Evolutionary conservation across 2,888 invertebrate genomes (phyloP).

Genomic region (Nymphalis polychloros): DNA sequence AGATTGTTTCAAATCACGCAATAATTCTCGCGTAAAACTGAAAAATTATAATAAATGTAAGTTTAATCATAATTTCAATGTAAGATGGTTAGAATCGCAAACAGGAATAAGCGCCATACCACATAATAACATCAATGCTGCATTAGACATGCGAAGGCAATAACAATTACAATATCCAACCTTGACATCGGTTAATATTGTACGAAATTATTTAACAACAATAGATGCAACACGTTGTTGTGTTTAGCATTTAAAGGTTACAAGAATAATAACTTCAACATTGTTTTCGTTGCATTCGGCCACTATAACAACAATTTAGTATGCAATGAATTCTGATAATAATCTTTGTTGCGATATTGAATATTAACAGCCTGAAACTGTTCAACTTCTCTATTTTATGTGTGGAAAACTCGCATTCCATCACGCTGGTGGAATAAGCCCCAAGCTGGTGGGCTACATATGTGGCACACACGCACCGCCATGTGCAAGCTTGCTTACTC

Average conservation of each 20-base stretch:
- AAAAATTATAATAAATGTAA: neutral
- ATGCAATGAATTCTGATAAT: neutral
- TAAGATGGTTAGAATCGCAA: neutral
- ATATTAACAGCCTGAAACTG: too few species aligned
- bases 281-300: neutral
- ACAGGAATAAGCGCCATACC: neutral
- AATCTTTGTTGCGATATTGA: too few species aligned
- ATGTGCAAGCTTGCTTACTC: too few species aligned
- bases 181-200: conserved; percentile 22
- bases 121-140: neutral
- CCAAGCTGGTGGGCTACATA: too few species aligned
- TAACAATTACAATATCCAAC: conserved; percentile 16
- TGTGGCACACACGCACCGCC: too few species aligned
- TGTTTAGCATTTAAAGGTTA: conserved; percentile 4
- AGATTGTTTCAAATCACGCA: neutral
- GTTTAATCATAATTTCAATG: neutral
- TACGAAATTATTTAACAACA: conserved; percentile 32
- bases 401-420: too few species aligned
- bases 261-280: neutral
- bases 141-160: conserved; percentile 23
- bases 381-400: too few species aligned
- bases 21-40: too few species aligned
- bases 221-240: conserved; percentile 7
- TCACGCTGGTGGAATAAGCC: too few species aligned
- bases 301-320: neutral